Conservation (phyloP, 2,888 invertebrate genomes). For the Abscondita cerata region DNA sequence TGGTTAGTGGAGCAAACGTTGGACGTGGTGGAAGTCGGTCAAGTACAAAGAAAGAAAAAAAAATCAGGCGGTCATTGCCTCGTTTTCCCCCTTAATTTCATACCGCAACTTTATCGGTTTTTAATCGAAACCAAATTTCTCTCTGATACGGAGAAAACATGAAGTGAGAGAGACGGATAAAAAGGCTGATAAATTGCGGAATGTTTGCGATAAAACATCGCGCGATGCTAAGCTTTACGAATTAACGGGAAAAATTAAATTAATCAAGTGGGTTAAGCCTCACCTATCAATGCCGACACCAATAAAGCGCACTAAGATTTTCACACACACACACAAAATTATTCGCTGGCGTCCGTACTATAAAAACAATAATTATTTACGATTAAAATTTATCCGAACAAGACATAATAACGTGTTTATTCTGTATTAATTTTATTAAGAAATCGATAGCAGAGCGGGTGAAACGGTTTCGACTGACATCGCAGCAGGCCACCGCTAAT, state of each 20-base stretch:
- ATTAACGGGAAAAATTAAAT: no score
- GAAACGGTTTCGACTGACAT: constrained; percentile 27
- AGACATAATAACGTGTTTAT: constrained; percentile 10
- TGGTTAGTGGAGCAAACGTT: constrained; percentile 23
- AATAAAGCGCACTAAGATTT: no score
- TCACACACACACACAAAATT: no score
- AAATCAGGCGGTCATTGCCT: constrained; percentile 23
- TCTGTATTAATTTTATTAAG: constrained; percentile 24
- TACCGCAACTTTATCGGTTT: constrained; percentile 15
- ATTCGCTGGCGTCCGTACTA: no score
- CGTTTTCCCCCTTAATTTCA: not conserved
- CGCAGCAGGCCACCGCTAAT: constrained; percentile 15
- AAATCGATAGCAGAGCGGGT: constrained; percentile 28
- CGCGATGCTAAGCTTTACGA: no score
- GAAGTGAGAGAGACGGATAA: no score
- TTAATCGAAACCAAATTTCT: not conserved
- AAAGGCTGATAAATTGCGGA: no score
- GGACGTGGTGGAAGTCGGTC: constrained; percentile 27
- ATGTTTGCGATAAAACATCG: no score
- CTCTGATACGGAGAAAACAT: no score
- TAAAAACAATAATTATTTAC: no score
- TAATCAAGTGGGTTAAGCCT: no score
- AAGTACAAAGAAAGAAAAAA: constrained; percentile 10
- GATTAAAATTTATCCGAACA: no score
- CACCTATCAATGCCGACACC: not conserved